Evolutionary conservation across 2,797 vertebrate genomes (phyloP).

Genomic region (Odontamblyopus rebecca): DNA sequence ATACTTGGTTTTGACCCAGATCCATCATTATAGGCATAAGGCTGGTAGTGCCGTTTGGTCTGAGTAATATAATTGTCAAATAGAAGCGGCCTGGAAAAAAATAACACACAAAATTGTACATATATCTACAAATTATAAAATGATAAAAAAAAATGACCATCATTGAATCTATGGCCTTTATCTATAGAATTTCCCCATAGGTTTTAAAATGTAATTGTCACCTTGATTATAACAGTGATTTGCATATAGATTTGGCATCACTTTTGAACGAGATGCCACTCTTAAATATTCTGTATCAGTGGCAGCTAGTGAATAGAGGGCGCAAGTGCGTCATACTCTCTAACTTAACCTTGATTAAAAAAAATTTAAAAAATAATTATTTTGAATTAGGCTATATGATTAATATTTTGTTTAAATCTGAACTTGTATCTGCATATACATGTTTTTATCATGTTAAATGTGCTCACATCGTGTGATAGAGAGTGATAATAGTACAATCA

Average conservation of each 20-base stretch:
- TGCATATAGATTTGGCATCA: background rate
- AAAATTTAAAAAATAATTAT: no score
- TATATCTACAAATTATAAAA: background rate
- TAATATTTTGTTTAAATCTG: no score
- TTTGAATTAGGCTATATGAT: no score
- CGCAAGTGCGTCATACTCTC: no score
- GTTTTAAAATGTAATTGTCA: background rate
- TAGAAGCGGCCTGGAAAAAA: conserved; percentile 45
- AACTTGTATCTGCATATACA: no score
- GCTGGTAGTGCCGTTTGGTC: conserved; percentile 50
- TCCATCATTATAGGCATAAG: conserved; percentile 9
- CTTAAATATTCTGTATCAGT: background rate
- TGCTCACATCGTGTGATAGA: no score
- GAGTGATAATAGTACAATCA: no score
- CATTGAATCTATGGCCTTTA: background rate
- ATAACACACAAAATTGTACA: background rate
- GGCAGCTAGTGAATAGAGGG: no score
- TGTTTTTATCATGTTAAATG: no score
- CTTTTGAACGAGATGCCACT: background rate
- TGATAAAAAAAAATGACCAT: background rate
- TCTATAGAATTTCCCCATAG: background rate
- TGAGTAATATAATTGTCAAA: conserved; percentile 56
- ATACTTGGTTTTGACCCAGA: conserved; percentile 30
- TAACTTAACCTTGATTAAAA: no score
- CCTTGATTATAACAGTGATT: background rate